Evolutionary conservation across 2,888 invertebrate genomes (phyloP), one percentile per base, ranked within the genome.

Genomic region (Xestia rhomboidea): DNA sequence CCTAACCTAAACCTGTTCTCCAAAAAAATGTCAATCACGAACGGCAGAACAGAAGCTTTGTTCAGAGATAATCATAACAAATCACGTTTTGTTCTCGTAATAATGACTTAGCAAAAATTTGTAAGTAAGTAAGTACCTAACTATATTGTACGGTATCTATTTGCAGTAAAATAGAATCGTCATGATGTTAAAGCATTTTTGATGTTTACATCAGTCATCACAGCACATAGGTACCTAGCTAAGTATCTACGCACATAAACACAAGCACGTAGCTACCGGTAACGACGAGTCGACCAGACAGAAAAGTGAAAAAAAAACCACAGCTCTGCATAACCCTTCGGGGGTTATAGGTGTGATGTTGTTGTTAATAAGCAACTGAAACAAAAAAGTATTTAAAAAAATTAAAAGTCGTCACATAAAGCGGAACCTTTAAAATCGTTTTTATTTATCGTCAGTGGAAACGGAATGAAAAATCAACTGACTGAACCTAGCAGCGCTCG

Each of bases 181-280:
- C 79, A 79, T 76, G 79, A 49, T 79, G 68, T 51, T 24, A 44
- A 51, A 46, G 68, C 68, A 64, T 51, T 68, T 57, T 76, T 68
- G 11, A 64, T 15, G 46, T 64, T 68, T 38, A 79, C 34, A 7
- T 41, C 11, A 41, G 41, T 11, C 41, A 41, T 34, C 34, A 44
- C 30, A 63, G 0, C 8, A 30, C n/a, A 34, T 15, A 51, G n/a
- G 57, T 64, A n/a, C n/a, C n/a, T n/a, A 41, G 15, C 24, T 18
- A 60, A 57, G 57, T 57, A 57, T 5, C 18, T 60, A 60, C 30
- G 24, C 18, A 38, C 21, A 27, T 15, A 68, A 44, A 72, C 41
- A 57, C 30, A n/a, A 64, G 7, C 21, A 71, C n/a, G 30, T 54
- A 51, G 34, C n/a, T 34, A 49, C 41, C 15, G 34, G 38, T 51